Evolutionary conservation across 1,140 invertebrate genomes (phyloP).

Genomic region (Drosophila saltans): DNA sequence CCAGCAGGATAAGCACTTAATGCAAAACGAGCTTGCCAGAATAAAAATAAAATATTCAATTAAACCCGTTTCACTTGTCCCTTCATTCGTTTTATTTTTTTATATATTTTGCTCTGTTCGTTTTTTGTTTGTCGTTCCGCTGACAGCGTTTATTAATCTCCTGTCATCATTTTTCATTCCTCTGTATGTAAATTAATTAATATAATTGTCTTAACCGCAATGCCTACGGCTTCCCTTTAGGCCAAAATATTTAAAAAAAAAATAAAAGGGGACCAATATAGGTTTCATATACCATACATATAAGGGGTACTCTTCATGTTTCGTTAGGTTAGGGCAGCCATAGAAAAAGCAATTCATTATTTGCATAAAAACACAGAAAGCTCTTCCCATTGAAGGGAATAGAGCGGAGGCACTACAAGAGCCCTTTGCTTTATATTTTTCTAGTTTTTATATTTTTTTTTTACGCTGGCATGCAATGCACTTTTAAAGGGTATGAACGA

Average conservation of each 20-base stretch:
- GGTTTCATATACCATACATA: background rate
- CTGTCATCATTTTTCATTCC: conserved; percentile 44
- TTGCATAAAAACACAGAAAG: conserved; percentile 34
- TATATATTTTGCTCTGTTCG: conserved; percentile 6
- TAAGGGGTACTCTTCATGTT: background rate
- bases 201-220: conserved; percentile 71
- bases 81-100: conserved; percentile 27
- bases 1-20: conserved; percentile 76
- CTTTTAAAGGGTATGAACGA: background rate
- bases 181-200: conserved; percentile 70
- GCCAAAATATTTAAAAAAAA: background rate
- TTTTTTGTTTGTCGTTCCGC: conserved; percentile 38
- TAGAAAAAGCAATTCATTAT: conserved; percentile 61
- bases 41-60: conserved; percentile 80
- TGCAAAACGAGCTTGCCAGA: conserved; percentile 60
- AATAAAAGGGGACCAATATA: background rate
- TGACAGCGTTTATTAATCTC: conserved; percentile 77
- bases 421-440: conserved; percentile 26
- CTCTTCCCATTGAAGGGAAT: conserved; percentile 16
- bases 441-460: conserved; percentile 28
- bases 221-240: conserved; percentile 11
- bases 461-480: background rate
- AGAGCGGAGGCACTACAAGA: conserved; percentile 26
- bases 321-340: background rate
- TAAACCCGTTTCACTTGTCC: conserved; percentile 67